Evolutionary conservation across 1,140 invertebrate genomes (phyloP).

Genomic region (Acromyrmex echinatior): DNA sequence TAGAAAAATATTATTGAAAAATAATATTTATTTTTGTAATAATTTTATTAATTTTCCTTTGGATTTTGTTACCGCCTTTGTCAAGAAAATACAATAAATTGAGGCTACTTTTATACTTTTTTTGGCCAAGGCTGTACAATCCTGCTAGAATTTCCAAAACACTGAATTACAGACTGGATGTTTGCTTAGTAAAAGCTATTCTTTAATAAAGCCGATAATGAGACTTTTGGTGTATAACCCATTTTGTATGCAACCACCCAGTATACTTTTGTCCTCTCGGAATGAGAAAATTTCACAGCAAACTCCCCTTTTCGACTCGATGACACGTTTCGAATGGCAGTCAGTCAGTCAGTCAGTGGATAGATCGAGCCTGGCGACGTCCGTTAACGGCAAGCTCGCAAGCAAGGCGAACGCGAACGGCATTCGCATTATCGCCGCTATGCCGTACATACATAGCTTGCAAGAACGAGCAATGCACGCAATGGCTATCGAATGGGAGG

Average conservation of each 20-base stretch:
- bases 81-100: too few species aligned
- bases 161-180: not conserved
- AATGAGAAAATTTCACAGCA: not conserved
- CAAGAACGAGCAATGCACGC: conserved; percentile 15
- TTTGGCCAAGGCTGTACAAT: not conserved
- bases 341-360: conserved; percentile 47
- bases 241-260: not conserved
- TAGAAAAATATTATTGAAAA: too few species aligned
- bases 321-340: conserved; percentile 16
- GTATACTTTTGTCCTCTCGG: not conserved
- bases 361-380: conserved; percentile 12
- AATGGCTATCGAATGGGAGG: conserved; percentile 34
- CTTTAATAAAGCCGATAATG: not conserved
- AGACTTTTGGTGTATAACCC: not conserved
- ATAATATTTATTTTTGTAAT: too few species aligned
- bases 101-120: too few species aligned
- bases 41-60: too few species aligned
- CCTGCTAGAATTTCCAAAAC: not conserved
- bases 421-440: conserved; percentile 41
- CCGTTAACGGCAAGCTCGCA: conserved; percentile 21
- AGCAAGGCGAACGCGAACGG: conserved; percentile 27
- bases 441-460: not conserved
- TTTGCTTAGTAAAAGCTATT: not conserved
- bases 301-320: not conserved
- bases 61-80: too few species aligned